These are phyloP conservation scores for Caenorhabditis brenneri DNA, from an alignment of 1,140 invertebrate species.

Conservation along the genomic window DNA sequence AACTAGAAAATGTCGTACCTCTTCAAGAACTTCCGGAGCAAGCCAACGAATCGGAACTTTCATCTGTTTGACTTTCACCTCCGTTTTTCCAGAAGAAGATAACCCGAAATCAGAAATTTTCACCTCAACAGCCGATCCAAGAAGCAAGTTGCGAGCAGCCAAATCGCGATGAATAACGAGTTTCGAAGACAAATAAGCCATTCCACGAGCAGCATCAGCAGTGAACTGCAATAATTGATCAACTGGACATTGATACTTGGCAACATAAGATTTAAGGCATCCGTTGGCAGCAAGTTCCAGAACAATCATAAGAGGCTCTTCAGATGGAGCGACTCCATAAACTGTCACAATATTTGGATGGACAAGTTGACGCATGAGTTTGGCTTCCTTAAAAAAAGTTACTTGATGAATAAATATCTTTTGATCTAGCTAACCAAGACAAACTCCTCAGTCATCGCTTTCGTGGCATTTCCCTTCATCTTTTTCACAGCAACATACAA, in stretches of 20 bases:
- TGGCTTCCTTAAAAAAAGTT: slow-evolving; percentile 23
- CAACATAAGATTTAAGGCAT: not conserved
- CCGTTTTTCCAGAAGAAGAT: slow-evolving; percentile 42
- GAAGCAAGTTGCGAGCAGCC: slow-evolving; percentile 52
- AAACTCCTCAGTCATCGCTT: slow-evolving; percentile 94
- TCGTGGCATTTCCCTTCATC: slow-evolving; percentile 87
- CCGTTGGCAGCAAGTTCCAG: slow-evolving; percentile 50
- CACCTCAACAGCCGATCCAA: slow-evolving; percentile 48
- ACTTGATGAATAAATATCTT: too few species aligned
- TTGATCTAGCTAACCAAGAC: slow-evolving; percentile 73
- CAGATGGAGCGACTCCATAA: slow-evolving; percentile 56
- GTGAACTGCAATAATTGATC: slow-evolving; percentile 44
- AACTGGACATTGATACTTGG: not conserved
- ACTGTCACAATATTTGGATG: slow-evolving; percentile 55
- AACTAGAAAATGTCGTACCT: too few species aligned
- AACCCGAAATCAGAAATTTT: slow-evolving; percentile 57
- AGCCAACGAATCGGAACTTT: slow-evolving; percentile 59
- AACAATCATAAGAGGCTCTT: slow-evolving; percentile 52
- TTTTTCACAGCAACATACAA: slow-evolving; percentile 93
- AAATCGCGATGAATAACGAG: slow-evolving; percentile 51
- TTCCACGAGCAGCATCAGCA: slow-evolving; percentile 51
- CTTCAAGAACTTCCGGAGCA: slow-evolving; percentile 52
- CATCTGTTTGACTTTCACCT: slow-evolving; percentile 53
- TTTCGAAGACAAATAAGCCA: slow-evolving; percentile 45
- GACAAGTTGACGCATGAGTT: slow-evolving; percentile 54